Percentiles rank a stretch among this genome's conserved stretches.
phyloP scores from a whole-genome alignment of 2,888 invertebrate species.

The Drosophila quinaria region DNA sequence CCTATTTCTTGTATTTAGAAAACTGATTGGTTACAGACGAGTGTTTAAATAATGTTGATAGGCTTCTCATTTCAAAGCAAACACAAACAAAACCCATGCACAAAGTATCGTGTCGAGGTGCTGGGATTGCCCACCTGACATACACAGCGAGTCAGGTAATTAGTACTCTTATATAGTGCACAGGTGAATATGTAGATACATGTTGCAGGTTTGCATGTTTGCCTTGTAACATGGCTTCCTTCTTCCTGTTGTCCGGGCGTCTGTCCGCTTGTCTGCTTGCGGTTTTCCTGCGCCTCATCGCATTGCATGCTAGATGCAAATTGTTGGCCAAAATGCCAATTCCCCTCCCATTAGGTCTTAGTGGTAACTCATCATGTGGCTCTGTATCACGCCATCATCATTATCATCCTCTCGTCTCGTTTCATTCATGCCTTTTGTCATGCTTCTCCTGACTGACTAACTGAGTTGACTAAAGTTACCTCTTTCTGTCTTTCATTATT shows the following conservation, averaged over 20 bases:
- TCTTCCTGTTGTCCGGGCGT: slow-evolving; percentile 45
- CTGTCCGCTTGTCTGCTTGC: slow-evolving; percentile 50
- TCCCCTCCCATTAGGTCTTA: slow-evolving; percentile 15
- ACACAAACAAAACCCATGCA: slow-evolving; percentile 14
- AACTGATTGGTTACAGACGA: not conserved
- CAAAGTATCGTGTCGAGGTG: slow-evolving; percentile 1
- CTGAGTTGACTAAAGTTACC: slow-evolving; percentile 54
- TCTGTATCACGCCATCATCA: slow-evolving; percentile 41
- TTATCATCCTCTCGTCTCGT: slow-evolving; percentile 21
- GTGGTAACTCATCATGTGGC: slow-evolving; percentile 33
- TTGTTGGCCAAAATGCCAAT: slow-evolving; percentile 57
- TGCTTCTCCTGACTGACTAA: slow-evolving; percentile 21
- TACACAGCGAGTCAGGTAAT: slow-evolving; percentile 24
- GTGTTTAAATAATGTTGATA: slow-evolving; percentile 4
- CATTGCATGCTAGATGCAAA: slow-evolving; percentile 73
- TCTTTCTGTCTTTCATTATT: slow-evolving; percentile 49
- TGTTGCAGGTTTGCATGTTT: slow-evolving; percentile 38
- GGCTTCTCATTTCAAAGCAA: not conserved
- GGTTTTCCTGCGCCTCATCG: slow-evolving; percentile 62
- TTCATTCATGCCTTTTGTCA: slow-evolving; percentile 50
- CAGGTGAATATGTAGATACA: not conserved
- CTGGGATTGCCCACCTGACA: slow-evolving; percentile 26
- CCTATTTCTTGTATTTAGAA: too few relatives aligned
- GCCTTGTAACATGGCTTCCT: slow-evolving; percentile 48
- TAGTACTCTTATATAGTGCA: slow-evolving; percentile 25